Conservation (phyloP, 2,113 vertebrate genomes). For the Corythaeola cristata region DNA sequence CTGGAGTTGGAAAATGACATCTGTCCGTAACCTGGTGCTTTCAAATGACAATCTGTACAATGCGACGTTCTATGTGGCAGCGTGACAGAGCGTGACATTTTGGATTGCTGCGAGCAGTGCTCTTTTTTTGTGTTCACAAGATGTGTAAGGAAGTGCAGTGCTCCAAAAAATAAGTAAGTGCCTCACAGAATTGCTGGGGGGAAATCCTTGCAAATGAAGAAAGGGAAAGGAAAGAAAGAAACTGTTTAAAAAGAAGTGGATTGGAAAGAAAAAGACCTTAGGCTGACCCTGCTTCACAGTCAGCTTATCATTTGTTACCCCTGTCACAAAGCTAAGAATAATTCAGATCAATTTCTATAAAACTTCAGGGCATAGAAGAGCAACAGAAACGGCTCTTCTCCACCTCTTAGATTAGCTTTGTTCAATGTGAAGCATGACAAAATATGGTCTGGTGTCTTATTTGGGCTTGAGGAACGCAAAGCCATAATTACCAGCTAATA, state of each 20-base stretch:
- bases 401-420: background rate
- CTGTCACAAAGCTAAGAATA: background rate
- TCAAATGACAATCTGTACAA: accelerated
- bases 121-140: background rate
- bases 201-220: background rate
- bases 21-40: background rate
- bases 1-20: background rate
- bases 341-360: background rate
- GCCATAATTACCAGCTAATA: background rate
- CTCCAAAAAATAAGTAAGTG: background rate
- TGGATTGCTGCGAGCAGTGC: background rate
- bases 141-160: background rate
- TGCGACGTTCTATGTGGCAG: background rate
- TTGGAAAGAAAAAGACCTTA: background rate
- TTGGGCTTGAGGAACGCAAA: background rate
- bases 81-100: background rate
- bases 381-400: background rate
- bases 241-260: background rate
- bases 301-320: background rate
- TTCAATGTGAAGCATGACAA: background rate
- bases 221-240: background rate
- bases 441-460: background rate
- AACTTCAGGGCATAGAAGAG: background rate
- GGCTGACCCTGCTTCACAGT: background rate
- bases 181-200: background rate